Percentiles rank a stretch among this genome's conserved stretches.
phyloP scores from a whole-genome alignment of 2,888 invertebrate genomes.

The Lampropteryx suffumata region DNA sequence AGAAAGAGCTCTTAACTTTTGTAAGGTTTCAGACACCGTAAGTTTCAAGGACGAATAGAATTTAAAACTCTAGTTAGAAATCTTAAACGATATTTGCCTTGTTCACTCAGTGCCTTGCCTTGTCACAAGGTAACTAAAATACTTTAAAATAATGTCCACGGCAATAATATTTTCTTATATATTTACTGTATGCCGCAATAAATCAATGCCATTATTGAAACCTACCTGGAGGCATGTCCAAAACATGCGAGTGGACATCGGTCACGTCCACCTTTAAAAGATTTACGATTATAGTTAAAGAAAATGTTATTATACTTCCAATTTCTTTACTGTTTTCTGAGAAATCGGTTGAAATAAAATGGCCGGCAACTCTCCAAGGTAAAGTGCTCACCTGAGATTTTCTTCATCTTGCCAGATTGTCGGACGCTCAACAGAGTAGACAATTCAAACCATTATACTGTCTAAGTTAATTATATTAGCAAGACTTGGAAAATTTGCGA shows the following conservation, averaged over 20 bases:
- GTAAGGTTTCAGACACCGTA: slow-evolving; percentile 39
- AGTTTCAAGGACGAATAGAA: slow-evolving; percentile 46
- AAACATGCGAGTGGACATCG: slow-evolving; percentile 58
- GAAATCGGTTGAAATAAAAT: slow-evolving; percentile 48
- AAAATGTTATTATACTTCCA: slow-evolving; percentile 67
- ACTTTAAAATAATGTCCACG: neutral
- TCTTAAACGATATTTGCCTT: slow-evolving; percentile 39
- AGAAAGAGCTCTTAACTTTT: slow-evolving; percentile 44
- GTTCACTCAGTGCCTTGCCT: slow-evolving; percentile 38
- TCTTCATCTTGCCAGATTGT: slow-evolving; percentile 50
- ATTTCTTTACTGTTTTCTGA: slow-evolving; percentile 51
- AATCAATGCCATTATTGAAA: slow-evolving; percentile 36
- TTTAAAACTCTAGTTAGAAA: slow-evolving; percentile 45
- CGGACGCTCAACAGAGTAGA: slow-evolving; percentile 42
- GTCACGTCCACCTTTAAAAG: slow-evolving; percentile 44
- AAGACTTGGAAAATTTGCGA: slow-evolving; percentile 57
- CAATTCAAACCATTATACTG: slow-evolving; percentile 56
- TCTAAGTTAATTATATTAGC: slow-evolving; percentile 60
- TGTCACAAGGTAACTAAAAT: slow-evolving; percentile 18
- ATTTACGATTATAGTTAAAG: slow-evolving; percentile 60
- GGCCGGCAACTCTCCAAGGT: slow-evolving; percentile 32
- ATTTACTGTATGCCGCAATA: slow-evolving; percentile 15
- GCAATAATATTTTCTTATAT: neutral
- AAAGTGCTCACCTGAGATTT: slow-evolving; percentile 41
- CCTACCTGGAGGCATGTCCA: slow-evolving; percentile 29